phyloP scores from a whole-genome alignment of 2,113 vertebrate species.

The Cettia cetti region DNA sequence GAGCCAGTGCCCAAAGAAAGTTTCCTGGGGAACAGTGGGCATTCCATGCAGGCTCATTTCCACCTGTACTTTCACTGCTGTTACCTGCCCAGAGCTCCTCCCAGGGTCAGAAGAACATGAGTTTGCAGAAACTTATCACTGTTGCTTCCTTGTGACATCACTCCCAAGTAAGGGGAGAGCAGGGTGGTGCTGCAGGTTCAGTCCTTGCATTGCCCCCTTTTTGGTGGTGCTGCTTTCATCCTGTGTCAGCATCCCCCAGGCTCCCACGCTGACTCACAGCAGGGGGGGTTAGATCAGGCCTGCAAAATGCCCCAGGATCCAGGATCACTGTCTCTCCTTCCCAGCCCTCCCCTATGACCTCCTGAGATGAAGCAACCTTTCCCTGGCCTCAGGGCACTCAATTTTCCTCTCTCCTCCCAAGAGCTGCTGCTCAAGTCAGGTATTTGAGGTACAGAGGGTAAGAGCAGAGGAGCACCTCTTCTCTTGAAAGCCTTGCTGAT shows the following conservation, averaged over 20 bases:
- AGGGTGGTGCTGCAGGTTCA: not conserved
- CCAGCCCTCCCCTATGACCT: not conserved
- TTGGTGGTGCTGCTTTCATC: rapidly evolving
- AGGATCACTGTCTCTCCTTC: not conserved
- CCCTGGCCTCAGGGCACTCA: not conserved
- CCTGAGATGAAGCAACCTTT: not conserved
- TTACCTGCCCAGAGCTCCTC: not conserved
- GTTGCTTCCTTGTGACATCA: not conserved
- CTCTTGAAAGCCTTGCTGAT: not conserved
- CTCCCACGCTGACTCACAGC: not conserved
- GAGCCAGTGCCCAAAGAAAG: not conserved
- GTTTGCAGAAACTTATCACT: not conserved
- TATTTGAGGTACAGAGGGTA: not conserved
- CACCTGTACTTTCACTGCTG: not conserved
- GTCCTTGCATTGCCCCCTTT: not conserved
- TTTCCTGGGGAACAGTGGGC: not conserved
- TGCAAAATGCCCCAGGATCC: not conserved
- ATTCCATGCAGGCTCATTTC: not conserved
- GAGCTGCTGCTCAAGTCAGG: not conserved
- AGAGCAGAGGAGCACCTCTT: not conserved
- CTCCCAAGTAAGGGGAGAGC: not conserved
- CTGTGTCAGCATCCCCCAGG: too few species aligned
- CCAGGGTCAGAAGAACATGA: not conserved
- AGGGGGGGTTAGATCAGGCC: not conserved
- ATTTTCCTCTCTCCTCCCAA: not conserved